phyloP scores from a whole-genome alignment of 2,113 vertebrate species.

The Oreochromis tanganicae region DNA sequence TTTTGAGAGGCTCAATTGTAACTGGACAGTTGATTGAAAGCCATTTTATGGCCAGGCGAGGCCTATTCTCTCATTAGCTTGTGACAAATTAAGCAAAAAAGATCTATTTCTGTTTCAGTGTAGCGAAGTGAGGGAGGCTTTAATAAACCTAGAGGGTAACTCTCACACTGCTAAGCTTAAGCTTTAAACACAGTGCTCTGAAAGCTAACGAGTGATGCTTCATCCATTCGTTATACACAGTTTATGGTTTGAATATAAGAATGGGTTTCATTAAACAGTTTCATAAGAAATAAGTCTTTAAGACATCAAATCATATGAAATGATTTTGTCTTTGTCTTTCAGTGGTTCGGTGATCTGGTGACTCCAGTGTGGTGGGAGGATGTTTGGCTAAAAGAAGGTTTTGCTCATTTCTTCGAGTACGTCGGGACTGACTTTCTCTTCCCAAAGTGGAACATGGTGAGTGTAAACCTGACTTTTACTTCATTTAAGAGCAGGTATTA shows the following conservation, averaged over 20 bases:
- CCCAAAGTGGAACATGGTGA: conserved; percentile 98
- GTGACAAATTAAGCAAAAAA: not conserved
- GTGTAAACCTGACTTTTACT: not conserved
- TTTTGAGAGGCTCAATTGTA: not conserved
- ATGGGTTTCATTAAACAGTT: not conserved
- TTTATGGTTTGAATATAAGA: not conserved
- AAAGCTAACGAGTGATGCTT: not conserved
- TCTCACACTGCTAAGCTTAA: not conserved
- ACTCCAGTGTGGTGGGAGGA: conserved; percentile 99
- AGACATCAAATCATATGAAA: not conserved
- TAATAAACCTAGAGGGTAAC: not conserved
- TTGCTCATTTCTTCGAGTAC: conserved; percentile 97
- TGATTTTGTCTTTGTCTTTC: not conserved
- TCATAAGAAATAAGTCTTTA: not conserved
- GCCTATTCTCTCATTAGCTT: not conserved
- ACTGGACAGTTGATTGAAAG: not conserved
- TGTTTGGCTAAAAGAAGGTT: conserved; percentile 97
- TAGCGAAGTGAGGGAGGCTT: not conserved
- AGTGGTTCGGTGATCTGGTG: conserved; percentile 99
- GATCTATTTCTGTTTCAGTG: not conserved
- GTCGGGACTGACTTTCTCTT: conserved; percentile 96
- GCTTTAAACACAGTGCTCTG: not conserved
- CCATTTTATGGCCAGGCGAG: not conserved
- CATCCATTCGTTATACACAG: not conserved
- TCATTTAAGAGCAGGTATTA: not conserved